Base-by-base conservation (phyloP, 1,140 invertebrate species). In the Papilio polytes region DNA sequence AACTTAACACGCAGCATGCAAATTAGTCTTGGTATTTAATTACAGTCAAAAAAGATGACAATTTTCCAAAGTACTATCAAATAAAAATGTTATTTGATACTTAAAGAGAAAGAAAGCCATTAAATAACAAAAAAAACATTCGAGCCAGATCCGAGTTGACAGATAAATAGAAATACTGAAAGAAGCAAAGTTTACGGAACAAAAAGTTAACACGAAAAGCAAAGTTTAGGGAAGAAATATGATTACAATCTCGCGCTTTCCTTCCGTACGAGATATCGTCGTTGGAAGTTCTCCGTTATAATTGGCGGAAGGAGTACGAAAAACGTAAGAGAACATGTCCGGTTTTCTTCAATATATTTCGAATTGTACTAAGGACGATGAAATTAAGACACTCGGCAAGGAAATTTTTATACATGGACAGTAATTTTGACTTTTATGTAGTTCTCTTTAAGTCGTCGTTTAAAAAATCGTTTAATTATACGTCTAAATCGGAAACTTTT, bases 211-310 rank as follows among this genome's bases (percentile, higher is more conserved):
- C 74, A 48, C 46, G 48, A 20, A 77, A 77, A 31, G 81, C 63
- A 80, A 80, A 84, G 77, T 80, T 78, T 74, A 81, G 72, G 48
- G 18, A 20, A 20, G 53, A 81, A 80, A 83, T 84, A 84, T 84
- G 77, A 85, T 82, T 82, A 82, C 77, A 46, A 41, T 63, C 72
- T 56, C 15, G 48, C n/a, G 44, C 48, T 80, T 79, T 53, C 72
- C 82, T 44, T 79, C 48, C 59, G 4, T 6, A 15, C 48, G 13
- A 51, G 13, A 82, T 77, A 73, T 48, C 46, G 7, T 41, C 36
- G 36, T 7, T 41, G 36, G 7, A 41, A 41, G 6, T 41, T 41
- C 36, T 4, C 36, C 36, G 36, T 41, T 89, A 80, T 87, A 87
- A 90, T 87, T 89, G 83, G 70, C 56, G 59, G 72, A 8, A 77